Evolutionary conservation across 2,797 vertebrate species (phyloP).

Genomic region (Tragelaphus oryx): DNA sequence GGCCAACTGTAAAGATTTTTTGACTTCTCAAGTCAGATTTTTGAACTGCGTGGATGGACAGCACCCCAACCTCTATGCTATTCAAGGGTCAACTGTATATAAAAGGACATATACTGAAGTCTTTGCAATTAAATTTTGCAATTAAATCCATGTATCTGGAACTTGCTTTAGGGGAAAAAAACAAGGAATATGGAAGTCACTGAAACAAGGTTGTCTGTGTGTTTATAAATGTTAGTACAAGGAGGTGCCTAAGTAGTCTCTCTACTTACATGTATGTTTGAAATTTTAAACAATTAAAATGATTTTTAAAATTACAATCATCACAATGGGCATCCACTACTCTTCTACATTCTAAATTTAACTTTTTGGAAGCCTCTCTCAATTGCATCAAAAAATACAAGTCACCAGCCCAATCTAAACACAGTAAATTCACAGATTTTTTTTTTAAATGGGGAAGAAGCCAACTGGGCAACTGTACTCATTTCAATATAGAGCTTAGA

Average conservation of each 20-base stretch:
- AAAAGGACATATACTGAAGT: background rate
- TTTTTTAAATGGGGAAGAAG: background rate
- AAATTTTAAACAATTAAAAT: background rate
- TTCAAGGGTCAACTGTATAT: background rate
- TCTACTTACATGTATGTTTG: background rate
- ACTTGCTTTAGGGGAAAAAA: background rate
- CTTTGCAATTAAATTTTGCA: background rate
- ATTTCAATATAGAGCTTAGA: background rate
- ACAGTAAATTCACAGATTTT: background rate
- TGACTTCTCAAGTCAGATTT: background rate
- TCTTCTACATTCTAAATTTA: background rate
- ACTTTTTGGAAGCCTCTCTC: background rate
- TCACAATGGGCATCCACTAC: background rate
- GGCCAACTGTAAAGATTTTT: background rate
- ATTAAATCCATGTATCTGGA: background rate
- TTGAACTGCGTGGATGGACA: background rate
- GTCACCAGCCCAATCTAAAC: background rate
- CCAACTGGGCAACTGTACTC: background rate
- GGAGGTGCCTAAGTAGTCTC: background rate
- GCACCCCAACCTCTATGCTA: background rate
- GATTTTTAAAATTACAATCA: background rate
- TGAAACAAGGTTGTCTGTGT: background rate
- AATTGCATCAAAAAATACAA: background rate
- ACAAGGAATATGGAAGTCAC: background rate
- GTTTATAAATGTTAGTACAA: background rate